Percentiles rank a stretch among this genome's conserved stretches.
Conservation (phyloP, 2,797 vertebrate species). For the Amphiprion clarkii region DNA sequence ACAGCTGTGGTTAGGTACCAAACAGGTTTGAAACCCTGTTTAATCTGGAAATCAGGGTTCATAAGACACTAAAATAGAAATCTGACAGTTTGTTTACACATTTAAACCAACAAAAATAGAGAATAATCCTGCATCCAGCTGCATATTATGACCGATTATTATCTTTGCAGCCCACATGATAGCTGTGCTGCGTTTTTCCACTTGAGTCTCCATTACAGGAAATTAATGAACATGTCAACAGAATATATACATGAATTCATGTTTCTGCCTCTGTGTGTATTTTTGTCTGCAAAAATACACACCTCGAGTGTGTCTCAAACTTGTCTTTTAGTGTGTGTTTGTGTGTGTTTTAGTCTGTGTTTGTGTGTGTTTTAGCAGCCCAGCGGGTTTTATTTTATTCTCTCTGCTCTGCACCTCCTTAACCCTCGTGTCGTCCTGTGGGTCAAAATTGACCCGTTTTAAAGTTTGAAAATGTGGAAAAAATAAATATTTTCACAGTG, state of each 20-base stretch:
- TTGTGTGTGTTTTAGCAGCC: conserved; percentile 51
- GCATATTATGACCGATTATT: background rate
- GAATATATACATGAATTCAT: background rate
- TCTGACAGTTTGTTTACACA: too few relatives aligned
- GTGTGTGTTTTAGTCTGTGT: conserved; percentile 13
- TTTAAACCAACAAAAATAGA: background rate
- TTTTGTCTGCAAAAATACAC: background rate
- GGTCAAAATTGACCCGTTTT: too few relatives aligned
- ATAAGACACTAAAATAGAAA: too few relatives aligned
- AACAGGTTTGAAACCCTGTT: too few relatives aligned
- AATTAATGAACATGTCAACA: background rate
- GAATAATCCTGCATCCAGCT: background rate
- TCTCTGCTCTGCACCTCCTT: conserved; percentile 70
- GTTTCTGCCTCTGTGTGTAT: background rate
- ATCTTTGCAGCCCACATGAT: too few relatives aligned
- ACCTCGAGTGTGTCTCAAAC: background rate
- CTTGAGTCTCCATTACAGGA: background rate
- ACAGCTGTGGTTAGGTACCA: too few relatives aligned
- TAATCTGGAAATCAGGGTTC: too few relatives aligned
- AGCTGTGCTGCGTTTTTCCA: too few relatives aligned
- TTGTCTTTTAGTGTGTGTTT: background rate
- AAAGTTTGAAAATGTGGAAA: too few relatives aligned
- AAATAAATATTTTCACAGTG: too few relatives aligned
- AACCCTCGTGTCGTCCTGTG: too few relatives aligned
- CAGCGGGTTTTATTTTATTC: conserved; percentile 74